Evolutionary conservation across 2,888 invertebrate species (phyloP), one percentile per base, ranked within the genome.

Genomic region (Atrina japonica): DNA sequence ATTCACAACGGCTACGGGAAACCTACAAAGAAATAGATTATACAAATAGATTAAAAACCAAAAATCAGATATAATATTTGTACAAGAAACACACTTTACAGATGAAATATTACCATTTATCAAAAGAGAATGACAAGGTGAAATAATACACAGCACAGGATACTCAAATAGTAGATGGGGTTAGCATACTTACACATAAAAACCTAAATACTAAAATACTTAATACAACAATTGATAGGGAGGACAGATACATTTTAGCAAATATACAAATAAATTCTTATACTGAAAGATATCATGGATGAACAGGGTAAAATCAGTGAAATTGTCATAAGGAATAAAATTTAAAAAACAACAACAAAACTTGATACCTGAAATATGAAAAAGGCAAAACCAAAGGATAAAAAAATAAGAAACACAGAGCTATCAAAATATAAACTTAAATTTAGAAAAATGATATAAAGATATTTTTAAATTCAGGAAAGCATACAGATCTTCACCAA

Each of bases 201-300:
- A 21, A 35, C 11, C 35, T 35, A 7, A 5, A 35, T 7, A 7
- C 35, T 35, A 11, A 35, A 11, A 11, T 47, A 18, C 6, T 47
- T n/a, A 30, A 55, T 29, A 27, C 16, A 5, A 11, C 14, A 16
- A 55, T 29, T 1, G 55, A 55, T 29, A n/a, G 3, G 30, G 21
- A 55, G 9, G 55, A 6, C 7, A 14, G 35, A 27, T 30, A 29
- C 16, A 6, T 30, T n/a, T 1, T 55, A 3, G 6, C 30, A 3
- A 55, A 55, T 29, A 35, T 55, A 30, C 14, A 55, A 29, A 29
- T 55, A 29, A 55, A 55, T n/a, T n/a, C n/a, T n/a, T n/a, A n/a
- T n/a, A n/a, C n/a, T n/a, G n/a, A n/a, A n/a, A n/a, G n/a, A n/a
- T n/a, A n/a, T n/a, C n/a, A n/a, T n/a, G n/a, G n/a, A n/a, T n/a